phyloP scores from a whole-genome alignment of 37 sponge, comb jelly and placozoan species.

The Amphimedon queenslandica region DNA sequence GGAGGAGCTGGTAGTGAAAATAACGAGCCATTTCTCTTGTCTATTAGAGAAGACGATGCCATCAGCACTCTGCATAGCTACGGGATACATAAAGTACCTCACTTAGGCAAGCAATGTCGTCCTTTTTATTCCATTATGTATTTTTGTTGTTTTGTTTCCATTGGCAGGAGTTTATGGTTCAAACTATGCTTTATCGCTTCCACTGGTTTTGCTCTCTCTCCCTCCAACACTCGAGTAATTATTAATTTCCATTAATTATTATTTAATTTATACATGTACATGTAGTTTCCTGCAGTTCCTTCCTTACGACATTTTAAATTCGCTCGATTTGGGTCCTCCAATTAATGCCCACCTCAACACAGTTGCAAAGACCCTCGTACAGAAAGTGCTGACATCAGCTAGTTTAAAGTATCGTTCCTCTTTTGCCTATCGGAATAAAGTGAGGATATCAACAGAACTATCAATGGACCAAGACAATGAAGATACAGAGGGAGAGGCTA shows the following conservation, averaged over 20 bases:
- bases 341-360: too few species aligned
- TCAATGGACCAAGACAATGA: constrained; percentile 11
- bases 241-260: too few species aligned
- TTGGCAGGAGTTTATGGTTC: constrained; percentile 69
- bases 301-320: too few species aligned
- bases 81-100: constrained; percentile 61
- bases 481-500: not conserved
- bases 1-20: constrained; percentile 29
- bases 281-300: too few species aligned
- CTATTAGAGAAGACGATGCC: constrained; percentile 36
- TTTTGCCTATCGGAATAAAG: too few species aligned
- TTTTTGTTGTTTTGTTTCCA: not conserved
- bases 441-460: not conserved
- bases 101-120: constrained; percentile 36
- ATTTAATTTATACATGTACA: too few species aligned
- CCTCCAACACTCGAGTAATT: constrained; percentile 50
- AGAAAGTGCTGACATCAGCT: too few species aligned
- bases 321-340: too few species aligned
- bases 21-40: constrained; percentile 51
- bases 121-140: not conserved
- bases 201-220: constrained; percentile 58
- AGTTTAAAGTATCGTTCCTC: too few species aligned
- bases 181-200: constrained; percentile 39
- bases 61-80: constrained; percentile 42
- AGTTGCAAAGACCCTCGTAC: too few species aligned